Base-by-base conservation (phyloP, 2,888 invertebrate species). In the Boloria selene region DNA sequence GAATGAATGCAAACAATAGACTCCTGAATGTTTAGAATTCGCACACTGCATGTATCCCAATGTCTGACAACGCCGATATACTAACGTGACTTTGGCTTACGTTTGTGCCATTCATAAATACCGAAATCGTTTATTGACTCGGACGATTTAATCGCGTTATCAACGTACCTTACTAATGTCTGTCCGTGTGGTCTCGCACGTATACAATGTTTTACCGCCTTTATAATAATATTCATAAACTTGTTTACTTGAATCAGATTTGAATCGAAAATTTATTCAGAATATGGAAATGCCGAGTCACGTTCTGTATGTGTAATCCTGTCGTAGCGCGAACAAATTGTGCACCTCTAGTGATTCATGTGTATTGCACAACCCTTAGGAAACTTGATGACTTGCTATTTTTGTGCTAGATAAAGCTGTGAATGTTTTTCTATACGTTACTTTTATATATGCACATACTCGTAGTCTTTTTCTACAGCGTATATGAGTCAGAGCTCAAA, bases 271-370 rank as follows among this genome's bases (percentile, higher is more conserved):
- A 6, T 59, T 26, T 5, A 59, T 13, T 49, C 13, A 49, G 16
- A 13, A 59, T 16, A 13, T 22, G 13, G 45, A 64, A 68, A 70
- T 56, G 65, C 51, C 63, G 31, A 68, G 71, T 71, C 71, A 70
- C 68, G 70, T 66, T 64, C 10, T 50, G 65, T 70, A 62, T 47
- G 47, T 47, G 53, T 26, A 31, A 26, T 44, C 26, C 53, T 45
- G 50, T 51, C 17, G 62, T 67, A 65, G 65, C 26, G 55, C 61
- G 53, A 51, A 10, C 0, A 38, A 38, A 67, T 51, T 50, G 61
- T 62, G 72, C 74, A 73, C 73, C 65, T 51, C 16, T 72, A 73
- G 72, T 69, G 71, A 73, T 70, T 71, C 70, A 72, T 61, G 53
- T 66, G 16, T 54, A 60, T 67, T 69, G 73, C 74, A 73, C 74